These are phyloP conservation scores for Chrysolina oricalcia DNA, from an alignment of 2,888 invertebrate species.

Conservation along the genomic window DNA sequence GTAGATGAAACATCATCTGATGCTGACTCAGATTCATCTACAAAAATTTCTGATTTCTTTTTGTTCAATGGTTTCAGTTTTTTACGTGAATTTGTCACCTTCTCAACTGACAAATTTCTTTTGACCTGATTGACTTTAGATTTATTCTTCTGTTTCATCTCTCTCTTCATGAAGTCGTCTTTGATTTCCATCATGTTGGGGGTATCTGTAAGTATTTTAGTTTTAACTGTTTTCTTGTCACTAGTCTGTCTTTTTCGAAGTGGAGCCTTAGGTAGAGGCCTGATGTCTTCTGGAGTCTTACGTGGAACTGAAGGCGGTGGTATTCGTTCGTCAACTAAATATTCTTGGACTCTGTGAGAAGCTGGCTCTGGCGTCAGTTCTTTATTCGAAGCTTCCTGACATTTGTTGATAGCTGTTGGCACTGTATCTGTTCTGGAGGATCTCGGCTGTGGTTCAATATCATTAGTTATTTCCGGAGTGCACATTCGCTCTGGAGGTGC, in stretches of 20 bases:
- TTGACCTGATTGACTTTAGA: no score
- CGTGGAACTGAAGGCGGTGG: background rate
- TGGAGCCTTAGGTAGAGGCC: background rate
- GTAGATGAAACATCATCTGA: background rate
- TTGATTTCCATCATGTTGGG: background rate
- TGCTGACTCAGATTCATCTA: background rate
- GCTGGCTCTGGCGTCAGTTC: background rate
- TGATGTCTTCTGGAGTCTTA: constrained; percentile 8
- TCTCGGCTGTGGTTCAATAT: background rate
- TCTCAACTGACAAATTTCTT: background rate
- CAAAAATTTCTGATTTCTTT: background rate
- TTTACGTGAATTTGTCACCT: background rate
- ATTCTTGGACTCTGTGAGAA: background rate
- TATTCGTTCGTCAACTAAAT: background rate
- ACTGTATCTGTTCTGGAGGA: background rate
- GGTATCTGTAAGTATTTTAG: constrained; percentile 5
- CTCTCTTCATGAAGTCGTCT: no score
- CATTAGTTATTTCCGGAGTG: background rate
- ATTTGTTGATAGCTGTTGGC: no score
- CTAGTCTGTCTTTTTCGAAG: background rate
- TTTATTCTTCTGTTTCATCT: no score
- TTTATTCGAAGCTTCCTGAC: background rate
- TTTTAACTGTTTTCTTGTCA: constrained; percentile 1
- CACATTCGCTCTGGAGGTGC: no score
- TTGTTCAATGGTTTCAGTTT: background rate